Evolutionary conservation across 2,888 invertebrate genomes (phyloP).

Genomic region (Andrena hattorfiana): DNA sequence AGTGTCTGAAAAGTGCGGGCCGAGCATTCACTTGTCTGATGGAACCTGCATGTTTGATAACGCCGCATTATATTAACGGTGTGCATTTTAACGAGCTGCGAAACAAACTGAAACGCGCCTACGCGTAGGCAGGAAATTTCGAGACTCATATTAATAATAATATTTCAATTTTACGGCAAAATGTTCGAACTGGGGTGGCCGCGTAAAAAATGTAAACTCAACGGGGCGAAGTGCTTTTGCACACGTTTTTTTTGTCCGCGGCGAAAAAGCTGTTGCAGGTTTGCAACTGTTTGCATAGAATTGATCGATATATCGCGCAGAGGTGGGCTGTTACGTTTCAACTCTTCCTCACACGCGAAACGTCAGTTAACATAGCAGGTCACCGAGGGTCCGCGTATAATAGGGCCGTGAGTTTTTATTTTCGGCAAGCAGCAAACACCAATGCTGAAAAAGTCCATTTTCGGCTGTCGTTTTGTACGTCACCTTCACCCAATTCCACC

Average conservation of each 20-base stretch:
- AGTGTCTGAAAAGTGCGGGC: background rate
- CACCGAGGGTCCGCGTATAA: background rate
- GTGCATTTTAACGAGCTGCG: conserved; percentile 35
- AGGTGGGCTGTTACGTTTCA: background rate
- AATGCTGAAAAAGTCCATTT: conserved; percentile 19
- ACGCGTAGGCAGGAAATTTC: background rate
- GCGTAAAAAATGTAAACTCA: background rate
- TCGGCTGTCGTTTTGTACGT: conserved; percentile 26
- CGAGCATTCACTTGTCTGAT: background rate
- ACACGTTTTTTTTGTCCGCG: background rate
- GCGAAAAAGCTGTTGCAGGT: conserved; percentile 7
- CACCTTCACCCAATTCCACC: conserved; percentile 25
- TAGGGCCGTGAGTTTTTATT: conserved; percentile 17
- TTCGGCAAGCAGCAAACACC: conserved; percentile 27
- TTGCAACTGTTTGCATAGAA: conserved; percentile 21
- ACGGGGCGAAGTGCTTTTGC: background rate
- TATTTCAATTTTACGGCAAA: background rate
- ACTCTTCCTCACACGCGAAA: conserved; percentile 3
- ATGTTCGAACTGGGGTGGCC: background rate
- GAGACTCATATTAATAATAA: conserved; percentile 14
- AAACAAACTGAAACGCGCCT: conserved; percentile 18
- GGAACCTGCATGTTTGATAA: conserved; percentile 37
- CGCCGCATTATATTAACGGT: conserved; percentile 27
- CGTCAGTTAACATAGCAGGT: conserved; percentile 24
- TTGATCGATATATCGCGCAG: conserved; percentile 30